Conservation (phyloP, 2,888 invertebrate species). For the Lithophane ornitopus region DNA sequence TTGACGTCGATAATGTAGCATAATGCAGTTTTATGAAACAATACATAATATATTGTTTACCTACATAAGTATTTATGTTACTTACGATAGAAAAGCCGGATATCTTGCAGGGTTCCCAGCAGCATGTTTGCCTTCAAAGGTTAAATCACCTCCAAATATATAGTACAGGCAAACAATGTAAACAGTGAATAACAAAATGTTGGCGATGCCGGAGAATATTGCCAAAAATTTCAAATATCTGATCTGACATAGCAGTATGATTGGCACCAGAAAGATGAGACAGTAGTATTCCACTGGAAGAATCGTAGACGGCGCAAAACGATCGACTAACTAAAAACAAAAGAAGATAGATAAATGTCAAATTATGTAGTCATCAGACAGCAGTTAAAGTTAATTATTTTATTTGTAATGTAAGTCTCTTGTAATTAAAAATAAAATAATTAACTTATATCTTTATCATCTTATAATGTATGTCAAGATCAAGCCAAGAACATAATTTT, state of each 20-base stretch:
- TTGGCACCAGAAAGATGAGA: conserved; percentile 81
- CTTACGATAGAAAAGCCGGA: conserved; percentile 95
- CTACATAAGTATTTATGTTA: conserved; percentile 42
- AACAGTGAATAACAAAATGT: conserved; percentile 94
- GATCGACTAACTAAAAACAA: conserved; percentile 84
- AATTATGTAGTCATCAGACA: too few relatives aligned
- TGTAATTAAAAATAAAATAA: conserved; percentile 1
- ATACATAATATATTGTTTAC: not conserved
- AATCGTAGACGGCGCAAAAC: conserved; percentile 77
- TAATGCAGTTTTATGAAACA: not conserved
- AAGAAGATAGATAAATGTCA: not conserved
- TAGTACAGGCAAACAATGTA: conserved; percentile 96
- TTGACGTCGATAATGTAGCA: not conserved
- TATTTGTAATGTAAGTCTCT: not conserved
- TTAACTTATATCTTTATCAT: not conserved
- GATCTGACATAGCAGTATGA: conserved; percentile 88
- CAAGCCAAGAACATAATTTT: not conserved
- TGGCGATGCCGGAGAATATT: conserved; percentile 97
- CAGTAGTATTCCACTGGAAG: conserved; percentile 86
- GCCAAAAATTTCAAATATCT: conserved; percentile 95
- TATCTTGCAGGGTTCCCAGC: conserved; percentile 91
- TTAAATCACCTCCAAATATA: conserved; percentile 91
- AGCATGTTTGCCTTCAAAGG: conserved; percentile 87
- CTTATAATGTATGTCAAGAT: conserved; percentile 11
- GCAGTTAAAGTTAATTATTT: too few relatives aligned